phyloP scores from a whole-genome alignment of 2,797 vertebrate genomes.

The Alcedo atthis region DNA sequence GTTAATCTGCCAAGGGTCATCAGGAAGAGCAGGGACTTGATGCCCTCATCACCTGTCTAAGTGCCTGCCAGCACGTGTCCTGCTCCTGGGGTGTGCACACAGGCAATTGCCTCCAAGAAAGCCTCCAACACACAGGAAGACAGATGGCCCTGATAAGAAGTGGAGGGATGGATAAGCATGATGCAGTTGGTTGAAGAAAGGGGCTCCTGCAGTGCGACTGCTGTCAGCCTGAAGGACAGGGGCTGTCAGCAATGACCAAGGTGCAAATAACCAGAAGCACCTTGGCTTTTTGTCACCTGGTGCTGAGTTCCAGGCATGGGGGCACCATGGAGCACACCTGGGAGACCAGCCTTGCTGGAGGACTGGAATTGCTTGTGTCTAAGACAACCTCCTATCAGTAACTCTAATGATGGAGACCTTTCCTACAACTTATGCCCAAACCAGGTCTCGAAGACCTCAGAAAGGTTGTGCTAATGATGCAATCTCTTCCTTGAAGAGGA shows the following conservation, averaged over 20 bases:
- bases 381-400: neutral
- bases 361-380: accelerated
- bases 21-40: neutral
- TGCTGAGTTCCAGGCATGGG: neutral
- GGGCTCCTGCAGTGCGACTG: neutral
- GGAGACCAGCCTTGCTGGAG: neutral
- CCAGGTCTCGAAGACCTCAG: neutral
- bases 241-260: neutral
- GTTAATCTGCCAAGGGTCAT: neutral
- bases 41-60: neutral
- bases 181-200: neutral
- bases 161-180: neutral
- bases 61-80: neutral
- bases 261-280: neutral
- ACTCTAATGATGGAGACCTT: neutral
- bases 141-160: neutral
- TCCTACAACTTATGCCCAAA: neutral
- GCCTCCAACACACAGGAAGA: neutral
- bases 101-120: neutral
- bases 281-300: neutral
- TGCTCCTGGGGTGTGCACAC: accelerated
- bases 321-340: neutral
- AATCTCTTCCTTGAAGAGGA: neutral
- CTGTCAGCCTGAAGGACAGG: neutral
- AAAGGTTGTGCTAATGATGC: neutral